Percentiles rank a stretch among this genome's conserved stretches.
These are phyloP conservation scores for Leptosomus discolor DNA, from an alignment of 2,113 vertebrate species.

Conservation along the genomic window DNA sequence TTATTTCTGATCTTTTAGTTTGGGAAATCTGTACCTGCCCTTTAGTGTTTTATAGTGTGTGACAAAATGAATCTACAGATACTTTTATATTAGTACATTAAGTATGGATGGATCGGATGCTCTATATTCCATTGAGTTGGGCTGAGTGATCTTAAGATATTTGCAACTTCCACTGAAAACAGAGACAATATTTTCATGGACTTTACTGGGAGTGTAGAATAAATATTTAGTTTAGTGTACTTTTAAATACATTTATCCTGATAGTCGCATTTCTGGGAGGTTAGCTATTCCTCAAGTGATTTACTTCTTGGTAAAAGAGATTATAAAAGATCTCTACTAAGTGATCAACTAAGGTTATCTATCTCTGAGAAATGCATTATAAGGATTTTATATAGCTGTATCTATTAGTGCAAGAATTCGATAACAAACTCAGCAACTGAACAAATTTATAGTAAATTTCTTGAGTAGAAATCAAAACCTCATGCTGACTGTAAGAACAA, in stretches of 20 bases:
- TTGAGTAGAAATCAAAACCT: no score
- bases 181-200: background rate
- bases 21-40: background rate
- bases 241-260: background rate
- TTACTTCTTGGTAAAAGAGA: background rate
- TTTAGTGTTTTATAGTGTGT: background rate
- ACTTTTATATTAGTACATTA: background rate
- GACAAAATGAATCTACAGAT: background rate
- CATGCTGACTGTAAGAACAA: no score
- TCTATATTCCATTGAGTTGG: background rate
- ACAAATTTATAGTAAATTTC: background rate
- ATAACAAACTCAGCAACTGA: background rate
- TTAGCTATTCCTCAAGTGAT: background rate
- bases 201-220: background rate
- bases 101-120: background rate
- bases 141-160: background rate
- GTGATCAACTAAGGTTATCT: background rate
- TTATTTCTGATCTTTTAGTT: background rate
- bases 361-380: background rate
- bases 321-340: background rate
- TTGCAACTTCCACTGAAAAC: background rate
- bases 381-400: background rate
- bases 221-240: background rate
- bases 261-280: background rate
- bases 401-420: background rate